Evolutionary conservation across 1,140 invertebrate genomes (phyloP).

Genomic region (Drosophila subobscura): DNA sequence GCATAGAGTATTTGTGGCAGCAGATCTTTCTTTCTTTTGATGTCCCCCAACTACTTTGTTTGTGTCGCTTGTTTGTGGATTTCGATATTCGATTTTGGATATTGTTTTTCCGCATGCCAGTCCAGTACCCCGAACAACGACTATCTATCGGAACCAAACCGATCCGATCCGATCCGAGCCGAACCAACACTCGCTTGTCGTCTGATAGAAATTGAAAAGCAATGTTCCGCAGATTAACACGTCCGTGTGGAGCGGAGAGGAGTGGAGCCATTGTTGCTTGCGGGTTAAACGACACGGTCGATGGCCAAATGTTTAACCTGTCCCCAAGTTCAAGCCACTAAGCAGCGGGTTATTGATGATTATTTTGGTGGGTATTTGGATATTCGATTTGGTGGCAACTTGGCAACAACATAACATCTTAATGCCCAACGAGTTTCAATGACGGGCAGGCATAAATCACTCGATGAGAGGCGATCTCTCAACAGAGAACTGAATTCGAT

Average conservation of each 20-base stretch:
- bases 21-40: not conserved
- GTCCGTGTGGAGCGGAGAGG: constrained; percentile 12
- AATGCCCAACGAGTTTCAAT: constrained; percentile 20
- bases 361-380: constrained; percentile 1
- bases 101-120: constrained; percentile 60
- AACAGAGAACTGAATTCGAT: not conserved
- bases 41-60: not conserved
- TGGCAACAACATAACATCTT: constrained; percentile 23
- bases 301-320: constrained; percentile 60
- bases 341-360: constrained; percentile 64
- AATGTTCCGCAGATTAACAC: constrained; percentile 65
- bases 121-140: not conserved
- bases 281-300: constrained; percentile 73
- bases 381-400: too few relatives aligned
- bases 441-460: constrained; percentile 37
- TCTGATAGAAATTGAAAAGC: constrained; percentile 53
- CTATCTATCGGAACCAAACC: not conserved
- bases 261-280: constrained; percentile 15
- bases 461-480: constrained; percentile 4
- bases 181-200: not conserved
- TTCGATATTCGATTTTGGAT: constrained; percentile 27
- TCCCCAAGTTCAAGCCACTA: constrained; percentile 46
- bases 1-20: too few relatives aligned
- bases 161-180: not conserved
- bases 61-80: constrained; percentile 16